Evolutionary conservation across 1,140 invertebrate species (phyloP).

Genomic region (Hermetia illucens): DNA sequence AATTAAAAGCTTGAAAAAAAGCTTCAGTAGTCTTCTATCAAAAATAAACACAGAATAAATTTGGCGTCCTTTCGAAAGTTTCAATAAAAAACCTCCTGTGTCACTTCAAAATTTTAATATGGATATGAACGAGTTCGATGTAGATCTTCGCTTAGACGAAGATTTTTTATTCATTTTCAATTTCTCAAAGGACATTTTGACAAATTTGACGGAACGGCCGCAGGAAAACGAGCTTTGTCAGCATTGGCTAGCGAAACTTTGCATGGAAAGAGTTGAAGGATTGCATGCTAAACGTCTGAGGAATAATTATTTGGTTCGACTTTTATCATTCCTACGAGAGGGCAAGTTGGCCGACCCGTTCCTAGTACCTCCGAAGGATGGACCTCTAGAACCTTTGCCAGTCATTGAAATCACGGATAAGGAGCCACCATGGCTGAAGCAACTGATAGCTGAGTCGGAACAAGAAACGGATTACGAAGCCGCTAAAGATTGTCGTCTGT

Average conservation of each 20-base stretch:
- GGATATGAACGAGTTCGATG: not conserved
- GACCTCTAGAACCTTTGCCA: not conserved
- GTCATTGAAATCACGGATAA: not conserved
- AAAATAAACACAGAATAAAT: no score
- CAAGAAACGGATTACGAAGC: not conserved
- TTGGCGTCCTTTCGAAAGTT: no score
- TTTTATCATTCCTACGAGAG: not conserved
- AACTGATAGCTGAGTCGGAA: not conserved
- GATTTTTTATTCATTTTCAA: not conserved
- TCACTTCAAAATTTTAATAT: no score
- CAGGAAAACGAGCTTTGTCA: not conserved
- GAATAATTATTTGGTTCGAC: not conserved
- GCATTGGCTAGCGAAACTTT: not conserved
- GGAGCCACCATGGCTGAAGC: not conserved
- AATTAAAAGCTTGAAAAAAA: no score
- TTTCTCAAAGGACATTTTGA: not conserved
- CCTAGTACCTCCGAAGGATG: not conserved
- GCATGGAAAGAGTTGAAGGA: not conserved
- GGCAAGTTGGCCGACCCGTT: not conserved
- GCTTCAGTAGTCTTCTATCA: no score
- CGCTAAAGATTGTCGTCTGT: not conserved
- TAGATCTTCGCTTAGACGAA: constrained; percentile 1
- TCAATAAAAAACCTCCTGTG: no score
- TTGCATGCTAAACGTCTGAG: not conserved
- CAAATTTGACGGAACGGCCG: not conserved